Percentiles rank a stretch among this genome's conserved stretches.
These are phyloP conservation scores for Grapholita molesta DNA, from an alignment of 1,140 invertebrate genomes.

Conservation along the genomic window DNA sequence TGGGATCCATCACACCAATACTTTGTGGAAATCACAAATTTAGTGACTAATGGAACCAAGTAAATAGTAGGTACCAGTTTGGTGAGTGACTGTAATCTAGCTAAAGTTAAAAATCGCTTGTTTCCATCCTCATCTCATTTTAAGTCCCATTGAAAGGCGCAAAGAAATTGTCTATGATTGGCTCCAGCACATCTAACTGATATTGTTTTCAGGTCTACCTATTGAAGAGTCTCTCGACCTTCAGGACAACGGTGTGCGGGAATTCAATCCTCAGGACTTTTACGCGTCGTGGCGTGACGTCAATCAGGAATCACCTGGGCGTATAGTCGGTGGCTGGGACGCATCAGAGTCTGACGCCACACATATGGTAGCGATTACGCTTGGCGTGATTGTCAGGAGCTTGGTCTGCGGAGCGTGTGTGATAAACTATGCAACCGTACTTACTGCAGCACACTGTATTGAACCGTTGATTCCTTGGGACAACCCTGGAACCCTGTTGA, in stretches of 20 bases:
- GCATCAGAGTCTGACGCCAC: conserved; percentile 36
- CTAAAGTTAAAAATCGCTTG: too few relatives aligned
- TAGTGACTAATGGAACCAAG: too few relatives aligned
- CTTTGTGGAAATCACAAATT: too few relatives aligned
- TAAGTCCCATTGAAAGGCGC: background rate
- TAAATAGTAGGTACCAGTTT: too few relatives aligned
- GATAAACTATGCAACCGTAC: conserved; percentile 25
- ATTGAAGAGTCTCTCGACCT: background rate
- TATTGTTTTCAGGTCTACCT: background rate
- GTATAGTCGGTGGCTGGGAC: conserved; percentile 46
- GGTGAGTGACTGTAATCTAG: too few relatives aligned
- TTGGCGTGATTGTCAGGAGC: conserved; percentile 21
- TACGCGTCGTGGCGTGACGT: background rate
- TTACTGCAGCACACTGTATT: conserved; percentile 54
- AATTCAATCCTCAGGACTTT: conserved; percentile 9
- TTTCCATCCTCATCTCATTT: too few relatives aligned
- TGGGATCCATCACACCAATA: too few relatives aligned
- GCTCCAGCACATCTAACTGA: background rate
- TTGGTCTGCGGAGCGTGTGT: conserved; percentile 50
- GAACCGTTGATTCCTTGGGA: conserved; percentile 32
- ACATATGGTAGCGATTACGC: conserved; percentile 43
- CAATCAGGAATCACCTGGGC: background rate
- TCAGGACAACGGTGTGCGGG: background rate
- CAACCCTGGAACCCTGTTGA: conserved; percentile 26
- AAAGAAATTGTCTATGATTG: background rate